Percentiles rank a stretch among this genome's conserved stretches.
Evolutionary conservation across 2,797 vertebrate species (phyloP).

Genomic region (Nannoperca australis): DNA sequence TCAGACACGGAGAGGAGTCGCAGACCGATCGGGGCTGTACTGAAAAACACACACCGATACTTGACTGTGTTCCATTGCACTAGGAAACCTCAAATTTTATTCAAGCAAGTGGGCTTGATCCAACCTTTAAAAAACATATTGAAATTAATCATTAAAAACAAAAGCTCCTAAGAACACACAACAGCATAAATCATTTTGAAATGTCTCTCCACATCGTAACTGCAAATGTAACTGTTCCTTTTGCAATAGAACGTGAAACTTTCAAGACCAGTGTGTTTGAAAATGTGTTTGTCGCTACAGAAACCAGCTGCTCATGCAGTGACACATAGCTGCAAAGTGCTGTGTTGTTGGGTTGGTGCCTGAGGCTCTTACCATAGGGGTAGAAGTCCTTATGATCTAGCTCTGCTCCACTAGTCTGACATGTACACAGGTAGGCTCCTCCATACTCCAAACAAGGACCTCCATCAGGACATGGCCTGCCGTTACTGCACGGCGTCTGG

Average conservation of each 20-base stretch:
- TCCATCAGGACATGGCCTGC: constrained; percentile 92
- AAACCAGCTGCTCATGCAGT: constrained; percentile 49
- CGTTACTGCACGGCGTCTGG: constrained; percentile 93
- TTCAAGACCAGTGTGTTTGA: constrained; percentile 33
- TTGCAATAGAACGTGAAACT: constrained; percentile 40
- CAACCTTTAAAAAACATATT: constrained; percentile 33
- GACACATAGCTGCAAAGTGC: constrained; percentile 44
- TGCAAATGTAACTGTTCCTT: constrained; percentile 32
- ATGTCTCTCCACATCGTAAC: constrained; percentile 34
- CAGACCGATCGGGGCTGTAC: constrained; percentile 93
- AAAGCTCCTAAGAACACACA: constrained; percentile 13
- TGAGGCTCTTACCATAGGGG: constrained; percentile 87
- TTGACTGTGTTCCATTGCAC: constrained; percentile 83
- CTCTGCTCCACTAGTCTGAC: constrained; percentile 87
- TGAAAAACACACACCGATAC: constrained; percentile 88
- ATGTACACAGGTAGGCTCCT: constrained; percentile 94
- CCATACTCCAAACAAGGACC: constrained; percentile 96
- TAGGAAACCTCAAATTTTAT: constrained; percentile 48
- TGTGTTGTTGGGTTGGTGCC: constrained; percentile 45
- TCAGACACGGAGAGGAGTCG: constrained; percentile 96
- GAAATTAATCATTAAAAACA: constrained; percentile 11
- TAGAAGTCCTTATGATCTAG: constrained; percentile 83
- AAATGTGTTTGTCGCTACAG: constrained; percentile 59
- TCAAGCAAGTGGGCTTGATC: constrained; percentile 35
- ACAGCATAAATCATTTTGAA: constrained; percentile 39